Base-by-base conservation (phyloP, 2,888 invertebrate genomes). In the Eucriotettix oculatus region DNA sequence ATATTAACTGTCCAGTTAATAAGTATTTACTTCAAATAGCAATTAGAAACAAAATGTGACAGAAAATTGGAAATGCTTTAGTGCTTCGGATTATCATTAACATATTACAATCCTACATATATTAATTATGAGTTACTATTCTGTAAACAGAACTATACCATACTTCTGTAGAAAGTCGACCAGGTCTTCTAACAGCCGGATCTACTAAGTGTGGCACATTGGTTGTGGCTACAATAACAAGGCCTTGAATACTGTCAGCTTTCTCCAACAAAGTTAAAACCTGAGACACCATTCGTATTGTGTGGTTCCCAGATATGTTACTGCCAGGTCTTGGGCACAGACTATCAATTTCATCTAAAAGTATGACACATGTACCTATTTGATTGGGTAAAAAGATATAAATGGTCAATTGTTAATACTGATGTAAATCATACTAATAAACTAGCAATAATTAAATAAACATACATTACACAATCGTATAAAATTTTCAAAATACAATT, bases 101-200 rank as follows among this genome's bases (percentile, higher is more conserved):
- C 16, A 48, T 48, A 48, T 16, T 48, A n/a, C 44, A 44, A 44
- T 44, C 10, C 44, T 44, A 44, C 12, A 44, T 44, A 44, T 11
- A 44, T 44, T 48, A 48, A 12, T 48, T 48, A 48, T 10, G 44
- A 48, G 12, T 48, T 54, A 40, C 10, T 29, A 29, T 29, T 2
- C 29, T 5, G 29, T 29, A 29, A 29, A 29, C 7, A 29, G 29
- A 7, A 5, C 29, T 29, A 29, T 29, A 29, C 10, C 52, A 57
- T 59, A 82, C 78, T 71, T 81, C 81, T 63, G 74, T 73, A 63
- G 78, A 78, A 65, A 83, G 75, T 52, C 82, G 73, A 0, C 79
- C 79, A 10, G 78, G 75, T 56, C 79, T 72, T 58, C 79, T 71
- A 1, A 79, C 66, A 12, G 75, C 70, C 11, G 73, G 69, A 66